Evolutionary conservation across 2,113 vertebrate species (phyloP).

Genomic region (Limanda limanda): DNA sequence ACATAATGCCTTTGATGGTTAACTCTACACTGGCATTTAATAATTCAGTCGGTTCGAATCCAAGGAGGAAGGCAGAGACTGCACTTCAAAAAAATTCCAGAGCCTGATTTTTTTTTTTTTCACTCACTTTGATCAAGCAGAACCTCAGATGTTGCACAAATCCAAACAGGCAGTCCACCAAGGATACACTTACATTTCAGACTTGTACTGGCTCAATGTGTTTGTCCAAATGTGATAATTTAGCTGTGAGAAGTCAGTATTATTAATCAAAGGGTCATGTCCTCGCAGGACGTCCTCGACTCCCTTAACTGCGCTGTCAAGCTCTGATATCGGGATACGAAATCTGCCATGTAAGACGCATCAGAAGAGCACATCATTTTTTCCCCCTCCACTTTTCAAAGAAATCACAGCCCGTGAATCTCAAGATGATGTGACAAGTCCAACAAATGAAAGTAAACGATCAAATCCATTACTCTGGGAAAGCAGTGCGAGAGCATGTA

Average conservation of each 20-base stretch:
- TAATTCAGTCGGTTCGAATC: constrained; percentile 55
- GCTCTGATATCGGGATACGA: background rate
- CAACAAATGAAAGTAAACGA: constrained; percentile 30
- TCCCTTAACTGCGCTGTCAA: constrained; percentile 1
- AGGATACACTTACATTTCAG: constrained; percentile 6
- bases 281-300: constrained; percentile 9
- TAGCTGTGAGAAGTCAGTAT: background rate
- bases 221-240: constrained; percentile 19
- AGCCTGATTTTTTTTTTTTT: background rate
- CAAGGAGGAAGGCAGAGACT: constrained; percentile 10
- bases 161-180: constrained; percentile 28
- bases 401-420: constrained; percentile 28
- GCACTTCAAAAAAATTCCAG: constrained; percentile 25
- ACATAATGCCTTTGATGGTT: constrained; percentile 47
- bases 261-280: constrained; percentile 17
- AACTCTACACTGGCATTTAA: constrained; percentile 41
- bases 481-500: constrained; percentile 15
- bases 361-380: constrained; percentile 16
- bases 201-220: background rate
- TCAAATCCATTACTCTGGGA: constrained; percentile 12
- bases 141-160: constrained; percentile 49
- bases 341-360: constrained; percentile 1
- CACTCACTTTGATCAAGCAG: constrained; percentile 38
- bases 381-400: constrained; percentile 1
- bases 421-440: constrained; percentile 27